Percentiles rank a stretch among this genome's conserved stretches.
Conservation (phyloP, 2,797 vertebrate species). For the Discoglossus pictus region DNA sequence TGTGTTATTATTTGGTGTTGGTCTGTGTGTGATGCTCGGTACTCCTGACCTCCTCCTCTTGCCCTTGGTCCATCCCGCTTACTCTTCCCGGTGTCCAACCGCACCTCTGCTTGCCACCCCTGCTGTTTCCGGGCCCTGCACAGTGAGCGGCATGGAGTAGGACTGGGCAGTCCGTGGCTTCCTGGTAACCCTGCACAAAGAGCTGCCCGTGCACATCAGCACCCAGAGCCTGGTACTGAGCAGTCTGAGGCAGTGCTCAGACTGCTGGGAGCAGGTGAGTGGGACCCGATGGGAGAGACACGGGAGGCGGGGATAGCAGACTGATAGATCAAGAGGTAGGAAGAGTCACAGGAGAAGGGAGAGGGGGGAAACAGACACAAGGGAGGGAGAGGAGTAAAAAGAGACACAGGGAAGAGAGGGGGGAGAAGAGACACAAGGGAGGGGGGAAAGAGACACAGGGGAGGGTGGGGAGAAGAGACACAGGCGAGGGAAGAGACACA, state of each 20-base stretch:
- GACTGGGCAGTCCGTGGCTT: slow-evolving; percentile 63
- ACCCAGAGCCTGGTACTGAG: slow-evolving; percentile 66
- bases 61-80: accelerated
- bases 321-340: too few species aligned
- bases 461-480: too few species aligned
- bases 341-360: too few species aligned
- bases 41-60: not conserved
- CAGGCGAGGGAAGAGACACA: too few species aligned
- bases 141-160: slow-evolving; percentile 53
- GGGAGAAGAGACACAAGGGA: too few species aligned
- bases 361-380: too few species aligned
- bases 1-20: not conserved
- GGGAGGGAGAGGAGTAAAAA: too few species aligned
- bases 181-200: slow-evolving; percentile 69
- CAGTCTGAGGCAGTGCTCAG: slow-evolving; percentile 71
- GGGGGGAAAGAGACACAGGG: too few species aligned
- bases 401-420: too few species aligned
- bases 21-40: too few species aligned
- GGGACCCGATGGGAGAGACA: not conserved
- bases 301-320: not conserved
- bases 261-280: slow-evolving; percentile 80
- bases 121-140: slow-evolving; percentile 11
- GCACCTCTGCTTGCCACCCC: not conserved
- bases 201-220: slow-evolving; percentile 78
- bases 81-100: not conserved